These are phyloP conservation scores for Phoebastria nigripes DNA, from an alignment of 2,797 vertebrate genomes.

Conservation along the genomic window DNA sequence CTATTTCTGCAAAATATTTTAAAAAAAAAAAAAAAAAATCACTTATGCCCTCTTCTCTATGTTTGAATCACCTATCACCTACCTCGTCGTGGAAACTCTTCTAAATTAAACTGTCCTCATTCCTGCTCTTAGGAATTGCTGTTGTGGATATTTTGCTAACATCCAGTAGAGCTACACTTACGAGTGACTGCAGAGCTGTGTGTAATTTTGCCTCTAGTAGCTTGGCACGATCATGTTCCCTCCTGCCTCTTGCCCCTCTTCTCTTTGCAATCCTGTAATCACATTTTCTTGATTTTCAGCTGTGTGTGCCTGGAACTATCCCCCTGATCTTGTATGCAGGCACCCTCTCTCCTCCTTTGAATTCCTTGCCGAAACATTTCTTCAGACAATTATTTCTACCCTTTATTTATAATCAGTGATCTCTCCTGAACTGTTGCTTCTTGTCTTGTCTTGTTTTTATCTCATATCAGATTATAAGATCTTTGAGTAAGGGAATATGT, in stretches of 20 bases:
- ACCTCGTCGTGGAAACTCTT: neutral
- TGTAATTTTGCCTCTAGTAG: neutral
- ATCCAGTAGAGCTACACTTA: neutral
- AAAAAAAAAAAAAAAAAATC: neutral
- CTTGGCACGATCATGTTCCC: neutral
- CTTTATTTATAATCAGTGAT: conserved; percentile 64
- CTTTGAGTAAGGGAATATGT: conserved; percentile 43
- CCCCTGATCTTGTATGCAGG: conserved; percentile 27
- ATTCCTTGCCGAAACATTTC: conserved; percentile 36
- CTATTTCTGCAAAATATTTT: neutral
- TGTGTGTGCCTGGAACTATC: neutral
- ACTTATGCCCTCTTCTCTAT: neutral
- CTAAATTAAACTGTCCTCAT: neutral
- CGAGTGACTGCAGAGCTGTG: neutral
- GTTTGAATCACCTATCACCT: neutral
- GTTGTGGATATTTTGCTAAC: neutral
- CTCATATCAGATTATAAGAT: conserved; percentile 49
- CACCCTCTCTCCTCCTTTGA: conserved; percentile 47
- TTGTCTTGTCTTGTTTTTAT: conserved; percentile 64
- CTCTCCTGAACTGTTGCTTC: conserved; percentile 60
- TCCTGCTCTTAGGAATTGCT: neutral
- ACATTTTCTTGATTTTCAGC: conserved; percentile 39
- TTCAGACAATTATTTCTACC: conserved; percentile 61
- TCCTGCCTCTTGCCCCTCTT: conserved; percentile 42
- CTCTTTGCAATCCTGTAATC: conserved; percentile 23